phyloP scores from a whole-genome alignment of 2,888 invertebrate species.

The Nephrotoma guestfalica region DNA sequence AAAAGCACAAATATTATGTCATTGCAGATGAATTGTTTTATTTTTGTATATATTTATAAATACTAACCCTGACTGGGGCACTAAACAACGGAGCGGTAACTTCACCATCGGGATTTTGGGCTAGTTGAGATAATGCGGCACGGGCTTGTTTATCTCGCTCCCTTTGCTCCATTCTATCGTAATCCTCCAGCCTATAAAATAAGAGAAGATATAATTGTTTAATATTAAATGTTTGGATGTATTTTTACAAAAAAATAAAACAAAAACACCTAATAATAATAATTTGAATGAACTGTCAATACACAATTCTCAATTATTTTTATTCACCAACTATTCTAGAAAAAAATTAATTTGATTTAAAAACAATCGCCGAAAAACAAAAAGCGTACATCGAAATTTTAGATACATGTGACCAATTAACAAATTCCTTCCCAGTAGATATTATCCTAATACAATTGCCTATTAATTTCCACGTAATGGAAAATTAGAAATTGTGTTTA shows the following conservation, averaged over 20 bases:
- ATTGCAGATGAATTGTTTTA: neutral
- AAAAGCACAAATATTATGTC: neutral
- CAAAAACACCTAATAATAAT: neutral
- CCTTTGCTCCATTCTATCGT: conserved; percentile 28
- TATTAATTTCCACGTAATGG: too few relatives aligned
- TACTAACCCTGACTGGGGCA: conserved; percentile 27
- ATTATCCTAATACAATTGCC: too few relatives aligned
- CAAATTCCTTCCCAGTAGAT: too few relatives aligned
- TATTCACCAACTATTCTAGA: too few relatives aligned
- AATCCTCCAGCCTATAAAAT: conserved; percentile 16
- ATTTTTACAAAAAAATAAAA: neutral
- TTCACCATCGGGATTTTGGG: conserved; percentile 26
- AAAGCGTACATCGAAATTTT: too few relatives aligned
- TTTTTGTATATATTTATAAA: neutral
- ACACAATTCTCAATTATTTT: too few relatives aligned
- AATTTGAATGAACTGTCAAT: too few relatives aligned
- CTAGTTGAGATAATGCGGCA: conserved; percentile 19
- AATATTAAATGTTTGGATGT: neutral
- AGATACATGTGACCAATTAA: too few relatives aligned
- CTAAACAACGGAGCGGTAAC: conserved; percentile 21
- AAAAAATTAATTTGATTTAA: too few relatives aligned
- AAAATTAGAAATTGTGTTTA: too few relatives aligned
- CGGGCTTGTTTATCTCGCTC: conserved; percentile 31
- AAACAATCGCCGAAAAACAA: too few relatives aligned
- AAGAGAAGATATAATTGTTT: neutral